These are phyloP conservation scores for Astyanax mexicanus DNA, from an alignment of 2,797 vertebrate species.

Conservation along the genomic window DNA sequence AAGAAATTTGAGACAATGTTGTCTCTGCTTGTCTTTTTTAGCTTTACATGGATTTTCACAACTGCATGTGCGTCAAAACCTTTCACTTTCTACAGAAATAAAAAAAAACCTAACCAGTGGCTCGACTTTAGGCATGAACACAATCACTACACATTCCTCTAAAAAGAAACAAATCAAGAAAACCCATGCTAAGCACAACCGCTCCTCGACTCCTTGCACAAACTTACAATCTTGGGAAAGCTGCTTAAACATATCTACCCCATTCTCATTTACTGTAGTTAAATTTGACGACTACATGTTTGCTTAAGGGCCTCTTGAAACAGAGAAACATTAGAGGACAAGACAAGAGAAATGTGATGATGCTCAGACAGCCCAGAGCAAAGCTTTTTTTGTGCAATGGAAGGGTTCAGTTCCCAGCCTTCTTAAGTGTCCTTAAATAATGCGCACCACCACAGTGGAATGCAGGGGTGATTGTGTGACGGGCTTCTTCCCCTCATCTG, in stretches of 20 bases:
- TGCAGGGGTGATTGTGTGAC: not conserved
- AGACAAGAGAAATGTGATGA: not conserved
- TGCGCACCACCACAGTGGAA: slow-evolving; percentile 24
- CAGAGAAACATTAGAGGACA: slow-evolving; percentile 1
- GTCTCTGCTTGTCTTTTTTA: slow-evolving; percentile 23
- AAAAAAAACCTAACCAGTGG: slow-evolving; percentile 27
- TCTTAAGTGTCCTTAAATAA: slow-evolving; percentile 42
- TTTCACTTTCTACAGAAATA: slow-evolving; percentile 21
- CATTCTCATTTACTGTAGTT: not conserved
- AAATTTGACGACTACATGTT: not conserved
- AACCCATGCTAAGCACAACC: slow-evolving; percentile 25
- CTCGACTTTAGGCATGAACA: slow-evolving; percentile 19
- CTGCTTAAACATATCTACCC: not conserved
- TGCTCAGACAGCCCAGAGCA: not conserved
- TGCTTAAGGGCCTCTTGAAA: not conserved
- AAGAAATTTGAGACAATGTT: slow-evolving; percentile 16
- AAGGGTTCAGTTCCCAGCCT: slow-evolving; percentile 28
- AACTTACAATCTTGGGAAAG: not conserved
- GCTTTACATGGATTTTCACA: slow-evolving; percentile 37
- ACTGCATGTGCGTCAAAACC: slow-evolving; percentile 32
- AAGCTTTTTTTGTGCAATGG: not conserved
- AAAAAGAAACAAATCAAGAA: too few species aligned
- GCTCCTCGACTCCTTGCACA: not conserved
- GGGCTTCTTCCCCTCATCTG: not conserved
- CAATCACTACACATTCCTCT: slow-evolving; percentile 36